Conservation (phyloP, 2,113 vertebrate species). For the Natator depressus region DNA sequence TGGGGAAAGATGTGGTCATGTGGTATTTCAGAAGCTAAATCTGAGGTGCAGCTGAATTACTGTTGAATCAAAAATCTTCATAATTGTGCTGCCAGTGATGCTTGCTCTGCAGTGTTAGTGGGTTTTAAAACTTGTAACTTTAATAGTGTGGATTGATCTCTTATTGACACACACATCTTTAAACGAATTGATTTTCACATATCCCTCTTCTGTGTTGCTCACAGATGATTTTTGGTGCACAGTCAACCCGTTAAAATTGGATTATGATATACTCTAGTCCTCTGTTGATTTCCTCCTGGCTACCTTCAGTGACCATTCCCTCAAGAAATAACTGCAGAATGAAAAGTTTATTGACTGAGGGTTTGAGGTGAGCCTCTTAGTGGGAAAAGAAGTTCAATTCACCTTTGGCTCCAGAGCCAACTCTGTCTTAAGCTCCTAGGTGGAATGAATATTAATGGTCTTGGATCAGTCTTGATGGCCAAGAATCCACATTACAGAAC, state of each 20-base stretch:
- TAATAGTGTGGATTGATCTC: slow-evolving; percentile 29
- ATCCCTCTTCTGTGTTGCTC: slow-evolving; percentile 17
- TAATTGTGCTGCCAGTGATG: neutral
- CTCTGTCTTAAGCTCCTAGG: neutral
- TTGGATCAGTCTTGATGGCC: neutral
- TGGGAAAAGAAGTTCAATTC: neutral
- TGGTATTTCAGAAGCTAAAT: neutral
- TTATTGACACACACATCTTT: slow-evolving; percentile 39
- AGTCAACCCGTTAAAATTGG: slow-evolving; percentile 50
- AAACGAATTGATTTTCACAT: slow-evolving; percentile 40
- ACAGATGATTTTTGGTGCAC: neutral
- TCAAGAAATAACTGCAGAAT: slow-evolving; percentile 23
- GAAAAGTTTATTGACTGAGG: slow-evolving; percentile 23
- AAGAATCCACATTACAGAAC: neutral
- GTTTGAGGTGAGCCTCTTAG: neutral
- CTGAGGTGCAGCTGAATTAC: neutral
- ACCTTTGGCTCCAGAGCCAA: neutral
- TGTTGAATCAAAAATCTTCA: neutral
- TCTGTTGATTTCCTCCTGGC: slow-evolving; percentile 11
- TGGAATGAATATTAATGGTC: neutral
- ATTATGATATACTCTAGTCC: slow-evolving; percentile 47
- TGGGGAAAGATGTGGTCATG: neutral
- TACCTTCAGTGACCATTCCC: slow-evolving; percentile 34
- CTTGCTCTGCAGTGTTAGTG: neutral
- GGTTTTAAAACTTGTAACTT: slow-evolving; percentile 20